These are phyloP conservation scores for Drosophila dives DNA, from an alignment of 2,888 invertebrate genomes.

Conservation along the genomic window DNA sequence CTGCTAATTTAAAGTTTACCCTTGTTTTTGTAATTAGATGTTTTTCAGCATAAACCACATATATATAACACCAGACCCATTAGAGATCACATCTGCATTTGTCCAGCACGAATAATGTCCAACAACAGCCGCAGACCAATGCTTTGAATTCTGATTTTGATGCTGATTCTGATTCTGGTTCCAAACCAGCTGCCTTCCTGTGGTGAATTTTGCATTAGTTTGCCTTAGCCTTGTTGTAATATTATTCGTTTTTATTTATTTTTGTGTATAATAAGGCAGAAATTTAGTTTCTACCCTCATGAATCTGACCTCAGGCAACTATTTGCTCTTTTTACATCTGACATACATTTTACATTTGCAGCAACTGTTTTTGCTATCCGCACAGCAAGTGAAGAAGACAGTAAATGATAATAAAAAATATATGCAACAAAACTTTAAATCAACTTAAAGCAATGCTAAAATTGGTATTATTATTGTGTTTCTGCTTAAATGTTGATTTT, in stretches of 20 bases:
- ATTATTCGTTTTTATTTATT: conserved; percentile 44
- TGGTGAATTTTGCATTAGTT: conserved; percentile 70
- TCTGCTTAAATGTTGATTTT: no score
- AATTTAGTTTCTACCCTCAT: conserved; percentile 42
- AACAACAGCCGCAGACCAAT: conserved; percentile 7
- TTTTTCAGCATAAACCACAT: conserved; percentile 36
- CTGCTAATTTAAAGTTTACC: conserved; percentile 45
- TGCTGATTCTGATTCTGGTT: conserved; percentile 6
- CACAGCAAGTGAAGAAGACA: conserved; percentile 39
- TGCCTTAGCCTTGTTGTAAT: conserved; percentile 62
- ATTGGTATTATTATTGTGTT: not conserved
- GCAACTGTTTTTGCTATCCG: conserved; percentile 38
- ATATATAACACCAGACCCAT: conserved; percentile 63
- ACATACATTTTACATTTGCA: conserved; percentile 64
- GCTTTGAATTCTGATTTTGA: conserved; percentile 12
- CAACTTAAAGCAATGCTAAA: not conserved
- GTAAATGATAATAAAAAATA: conserved; percentile 26
- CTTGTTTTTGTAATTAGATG: conserved; percentile 52
- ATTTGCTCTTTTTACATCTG: conserved; percentile 47
- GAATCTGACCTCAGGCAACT: conserved; percentile 52
- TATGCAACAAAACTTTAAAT: not conserved
- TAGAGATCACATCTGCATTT: conserved; percentile 60
- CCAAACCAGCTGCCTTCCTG: conserved; percentile 48
- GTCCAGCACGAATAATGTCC: conserved; percentile 33
- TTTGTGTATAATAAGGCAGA: conserved; percentile 64